Conservation (phyloP, 2,113 vertebrate genomes). For the Dicentrarchus labrax region DNA sequence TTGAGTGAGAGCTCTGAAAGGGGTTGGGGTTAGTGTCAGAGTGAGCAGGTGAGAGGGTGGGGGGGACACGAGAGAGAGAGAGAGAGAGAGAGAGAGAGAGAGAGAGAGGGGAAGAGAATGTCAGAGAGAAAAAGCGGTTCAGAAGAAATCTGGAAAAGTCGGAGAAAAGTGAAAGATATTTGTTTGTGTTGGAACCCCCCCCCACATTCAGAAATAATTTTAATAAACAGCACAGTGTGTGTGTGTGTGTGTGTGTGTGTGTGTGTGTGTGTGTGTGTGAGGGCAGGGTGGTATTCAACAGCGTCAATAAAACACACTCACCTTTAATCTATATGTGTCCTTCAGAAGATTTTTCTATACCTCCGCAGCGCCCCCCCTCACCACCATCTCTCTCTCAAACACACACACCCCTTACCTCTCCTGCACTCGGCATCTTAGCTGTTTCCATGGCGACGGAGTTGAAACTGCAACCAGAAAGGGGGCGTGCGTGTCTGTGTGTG, state of each 20-base stretch:
- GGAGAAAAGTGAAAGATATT: neutral
- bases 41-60: slow-evolving; percentile 7
- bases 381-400: neutral
- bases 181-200: neutral
- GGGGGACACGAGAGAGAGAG: neutral
- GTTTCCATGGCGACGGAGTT: slow-evolving; percentile 83
- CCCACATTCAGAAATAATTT: neutral
- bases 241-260: slow-evolving; percentile 4
- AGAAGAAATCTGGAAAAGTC: neutral
- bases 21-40: neutral
- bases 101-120: neutral
- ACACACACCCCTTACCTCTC: slow-evolving; percentile 56
- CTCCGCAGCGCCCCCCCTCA: slow-evolving; percentile 36
- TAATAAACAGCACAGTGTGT: neutral
- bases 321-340: slow-evolving; percentile 72
- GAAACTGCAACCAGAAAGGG: slow-evolving; percentile 70
- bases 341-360: slow-evolving; percentile 72
- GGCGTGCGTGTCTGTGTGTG: slow-evolving; percentile 17
- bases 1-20: neutral
- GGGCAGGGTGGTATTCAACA: slow-evolving; percentile 21
- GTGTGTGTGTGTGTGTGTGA: neutral
- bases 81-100: too few species aligned
- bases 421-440: slow-evolving; percentile 81
- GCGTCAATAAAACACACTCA: slow-evolving; percentile 55
- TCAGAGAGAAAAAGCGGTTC: neutral